Evolutionary conservation across 2,797 vertebrate genomes (phyloP), one percentile per base, ranked within the genome.

Genomic region (Pipistrellus pygmaeus): DNA sequence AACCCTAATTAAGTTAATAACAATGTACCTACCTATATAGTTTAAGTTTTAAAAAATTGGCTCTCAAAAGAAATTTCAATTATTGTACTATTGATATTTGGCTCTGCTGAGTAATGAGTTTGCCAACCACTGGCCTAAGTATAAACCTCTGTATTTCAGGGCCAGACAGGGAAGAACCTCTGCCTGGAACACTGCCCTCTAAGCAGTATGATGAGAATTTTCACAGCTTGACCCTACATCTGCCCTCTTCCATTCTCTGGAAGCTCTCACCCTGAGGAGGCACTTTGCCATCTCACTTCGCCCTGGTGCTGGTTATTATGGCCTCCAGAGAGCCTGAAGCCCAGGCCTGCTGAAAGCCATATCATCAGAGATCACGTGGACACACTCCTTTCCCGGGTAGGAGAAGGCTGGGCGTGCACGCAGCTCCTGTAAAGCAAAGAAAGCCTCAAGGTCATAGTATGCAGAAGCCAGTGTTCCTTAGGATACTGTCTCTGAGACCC

Each of bases 271-370:
- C 27, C 44, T 27, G 8, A 35, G 10, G 38, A 95, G 30, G 14
- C 86, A 80, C 25, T 60, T 77, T 80, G 41, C 44, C 44, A 18
- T 92, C 92, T 86, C 66, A 62, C 82, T 83, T 46, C 62, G 13
- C 72, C 64, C 66, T 90, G 41, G 35, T 81, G 32, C 77, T 15
- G 69, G 30, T 73, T 88, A 57, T 44, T 60, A 18, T 3, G 25
- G 53, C n/a, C n/a, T 85, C 38, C 23, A 44, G 88, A 85, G 76
- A 18, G 4, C 21, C 71, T 41, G 46, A 48, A 82, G 44, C 80
- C 27, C 3, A 7, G 55, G 41, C 83, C 48, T 68, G 18, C 8
- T 41, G 72, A 84, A 75, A 81, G 44, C 25, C 2, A 1, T 14
- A 20, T 77, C 48, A 51, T 51, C n/a, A 88, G 53, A 71, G 75